phyloP scores from a whole-genome alignment of 2,113 vertebrate genomes.

The Platysternon megacephalum region DNA sequence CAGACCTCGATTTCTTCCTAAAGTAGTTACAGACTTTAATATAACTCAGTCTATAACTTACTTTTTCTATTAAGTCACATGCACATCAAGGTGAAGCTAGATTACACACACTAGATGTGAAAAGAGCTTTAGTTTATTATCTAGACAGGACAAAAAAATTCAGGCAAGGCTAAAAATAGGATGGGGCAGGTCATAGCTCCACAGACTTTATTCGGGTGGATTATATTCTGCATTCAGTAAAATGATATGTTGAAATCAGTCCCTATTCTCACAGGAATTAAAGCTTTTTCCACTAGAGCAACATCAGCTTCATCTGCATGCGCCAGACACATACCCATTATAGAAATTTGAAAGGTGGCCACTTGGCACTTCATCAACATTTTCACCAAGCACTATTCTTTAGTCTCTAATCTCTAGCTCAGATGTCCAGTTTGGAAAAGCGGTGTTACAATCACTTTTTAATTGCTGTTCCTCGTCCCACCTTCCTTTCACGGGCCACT shows the following conservation, averaged over 20 bases:
- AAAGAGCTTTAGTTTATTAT: background rate
- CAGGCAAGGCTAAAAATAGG: background rate
- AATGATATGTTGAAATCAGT: too few species aligned
- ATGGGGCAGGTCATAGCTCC: background rate
- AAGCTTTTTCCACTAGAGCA: too few species aligned
- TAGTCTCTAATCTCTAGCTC: background rate
- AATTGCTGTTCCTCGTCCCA: too few species aligned
- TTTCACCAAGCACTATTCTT: background rate
- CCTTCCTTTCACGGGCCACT: too few species aligned
- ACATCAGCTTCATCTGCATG: too few species aligned
- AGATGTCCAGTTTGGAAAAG: background rate
- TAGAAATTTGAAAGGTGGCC: background rate
- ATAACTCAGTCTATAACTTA: background rate
- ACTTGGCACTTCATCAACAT: background rate
- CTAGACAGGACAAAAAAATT: background rate
- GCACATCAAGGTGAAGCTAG: background rate
- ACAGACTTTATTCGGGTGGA: too few species aligned
- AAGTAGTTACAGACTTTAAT: background rate
- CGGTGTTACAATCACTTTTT: too few species aligned
- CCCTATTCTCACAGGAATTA: too few species aligned
- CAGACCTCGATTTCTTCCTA: background rate
- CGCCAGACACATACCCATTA: too few species aligned
- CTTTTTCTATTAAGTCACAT: background rate
- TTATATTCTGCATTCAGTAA: too few species aligned
- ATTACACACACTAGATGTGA: background rate